phyloP scores from a whole-genome alignment of 1,140 invertebrate genomes.

The Drosophila neocordata region DNA sequence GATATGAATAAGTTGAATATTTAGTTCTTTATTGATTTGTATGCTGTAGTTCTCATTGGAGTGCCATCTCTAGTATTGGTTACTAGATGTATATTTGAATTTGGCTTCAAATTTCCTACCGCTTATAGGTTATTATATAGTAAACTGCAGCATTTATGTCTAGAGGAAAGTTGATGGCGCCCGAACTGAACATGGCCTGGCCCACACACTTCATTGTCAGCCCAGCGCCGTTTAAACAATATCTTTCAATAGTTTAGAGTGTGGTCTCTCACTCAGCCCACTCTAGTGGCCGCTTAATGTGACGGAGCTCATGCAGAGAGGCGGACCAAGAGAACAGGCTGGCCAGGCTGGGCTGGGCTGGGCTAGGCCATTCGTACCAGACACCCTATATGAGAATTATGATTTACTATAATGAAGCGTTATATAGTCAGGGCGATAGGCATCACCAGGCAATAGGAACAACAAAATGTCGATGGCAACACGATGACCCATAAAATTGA shows the following conservation, averaged over 20 bases:
- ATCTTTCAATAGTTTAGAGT: conserved; percentile 74
- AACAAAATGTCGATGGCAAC: conserved; percentile 34
- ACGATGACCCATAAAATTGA: conserved; percentile 66
- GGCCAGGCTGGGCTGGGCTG: too few species aligned
- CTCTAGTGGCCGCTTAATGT: conserved; percentile 27
- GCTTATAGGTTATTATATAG: conserved; percentile 58
- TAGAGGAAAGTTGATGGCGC: conserved; percentile 62
- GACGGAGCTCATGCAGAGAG: conserved; percentile 51
- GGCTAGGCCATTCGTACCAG: too few species aligned
- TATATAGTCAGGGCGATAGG: conserved; percentile 68
- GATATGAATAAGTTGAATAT: too few species aligned
- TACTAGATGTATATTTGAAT: conserved; percentile 21
- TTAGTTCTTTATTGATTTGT: too few species aligned
- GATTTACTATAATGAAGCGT: conserved; percentile 79
- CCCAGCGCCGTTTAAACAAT: conserved; percentile 47
- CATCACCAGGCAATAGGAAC: conserved; percentile 45
- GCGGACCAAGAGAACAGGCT: not conserved
- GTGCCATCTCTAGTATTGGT: conserved; percentile 24
- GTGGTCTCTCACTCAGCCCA: conserved; percentile 48
- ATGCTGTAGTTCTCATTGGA: not conserved
- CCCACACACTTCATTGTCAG: conserved; percentile 49
- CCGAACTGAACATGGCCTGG: conserved; percentile 21
- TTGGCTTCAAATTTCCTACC: conserved; percentile 53
- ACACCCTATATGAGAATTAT: conserved; percentile 60
- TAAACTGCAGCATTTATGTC: conserved; percentile 75